Percentiles rank a stretch among this genome's conserved stretches.
Evolutionary conservation across 2,797 vertebrate genomes (phyloP).

Genomic region (Peromyscus eremicus): DNA sequence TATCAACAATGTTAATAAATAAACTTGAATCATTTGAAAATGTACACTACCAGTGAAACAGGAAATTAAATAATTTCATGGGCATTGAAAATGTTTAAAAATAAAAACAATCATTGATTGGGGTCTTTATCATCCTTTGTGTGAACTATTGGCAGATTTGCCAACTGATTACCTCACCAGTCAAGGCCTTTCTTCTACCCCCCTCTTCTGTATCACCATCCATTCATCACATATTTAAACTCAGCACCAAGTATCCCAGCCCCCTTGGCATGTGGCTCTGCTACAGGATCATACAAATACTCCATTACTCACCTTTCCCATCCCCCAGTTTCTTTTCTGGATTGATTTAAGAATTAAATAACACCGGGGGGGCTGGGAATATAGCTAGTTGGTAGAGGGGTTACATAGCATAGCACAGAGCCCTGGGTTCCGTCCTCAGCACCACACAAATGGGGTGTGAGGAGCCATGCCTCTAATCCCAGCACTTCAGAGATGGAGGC

Average conservation of each 20-base stretch:
- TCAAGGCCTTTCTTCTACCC: background rate
- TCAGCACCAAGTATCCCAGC: background rate
- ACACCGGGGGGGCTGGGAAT: background rate
- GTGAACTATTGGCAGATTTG: background rate
- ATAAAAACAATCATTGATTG: constrained; percentile 17
- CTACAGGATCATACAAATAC: background rate
- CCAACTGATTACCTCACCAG: background rate
- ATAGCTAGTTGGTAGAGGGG: background rate
- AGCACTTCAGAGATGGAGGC: background rate
- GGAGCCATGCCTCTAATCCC: background rate
- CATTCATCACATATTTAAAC: background rate
- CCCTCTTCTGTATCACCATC: background rate
- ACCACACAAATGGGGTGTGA: background rate
- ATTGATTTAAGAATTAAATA: constrained; percentile 36
- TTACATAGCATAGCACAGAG: background rate
- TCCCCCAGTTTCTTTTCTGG: background rate
- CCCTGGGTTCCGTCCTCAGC: background rate
- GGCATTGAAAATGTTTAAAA: constrained; percentile 20
- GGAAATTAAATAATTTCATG: background rate
- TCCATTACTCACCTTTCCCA: background rate
- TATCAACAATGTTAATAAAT: background rate
- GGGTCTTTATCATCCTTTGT: constrained; percentile 13
- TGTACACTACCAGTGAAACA: background rate
- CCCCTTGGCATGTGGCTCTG: background rate
- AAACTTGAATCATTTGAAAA: constrained; percentile 41